A percentile compares a stretch with the other conserved stretches of the same genome.
phyloP scores from a whole-genome alignment of 2,888 invertebrate genomes.

The Coenonympha arcania region DNA sequence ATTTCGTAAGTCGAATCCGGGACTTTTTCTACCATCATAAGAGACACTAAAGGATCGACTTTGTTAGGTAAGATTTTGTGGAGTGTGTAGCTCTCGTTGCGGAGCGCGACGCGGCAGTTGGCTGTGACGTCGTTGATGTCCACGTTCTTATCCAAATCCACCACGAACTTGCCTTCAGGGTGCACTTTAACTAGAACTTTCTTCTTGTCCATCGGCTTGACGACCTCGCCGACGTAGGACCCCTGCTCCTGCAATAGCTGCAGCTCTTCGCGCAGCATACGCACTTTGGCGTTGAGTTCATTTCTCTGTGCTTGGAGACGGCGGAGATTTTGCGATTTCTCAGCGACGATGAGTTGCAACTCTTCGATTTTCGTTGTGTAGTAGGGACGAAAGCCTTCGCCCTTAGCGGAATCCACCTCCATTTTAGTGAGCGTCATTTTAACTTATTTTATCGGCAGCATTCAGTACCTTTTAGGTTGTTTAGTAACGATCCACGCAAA shows the following conservation, averaged over 20 bases:
- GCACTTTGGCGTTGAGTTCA: slow-evolving; percentile 98
- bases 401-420: slow-evolving; percentile 82
- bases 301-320: slow-evolving; percentile 98
- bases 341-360: slow-evolving; percentile 94
- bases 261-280: slow-evolving; percentile 97
- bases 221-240: slow-evolving; percentile 99
- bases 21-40: slow-evolving; percentile 99
- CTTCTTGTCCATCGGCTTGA: slow-evolving; percentile 99
- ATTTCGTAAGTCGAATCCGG: slow-evolving; percentile 99
- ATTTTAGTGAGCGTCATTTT: slow-evolving; percentile 74
- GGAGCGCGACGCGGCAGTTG: slow-evolving; percentile 96
- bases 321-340: slow-evolving; percentile 96
- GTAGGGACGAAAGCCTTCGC: slow-evolving; percentile 95
- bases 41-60: slow-evolving; percentile 97
- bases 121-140: slow-evolving; percentile 98
- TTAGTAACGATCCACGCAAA: neutral
- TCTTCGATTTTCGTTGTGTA: slow-evolving; percentile 99
- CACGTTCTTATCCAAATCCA: slow-evolving; percentile 98
- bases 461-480: neutral
- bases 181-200: slow-evolving; percentile 99
- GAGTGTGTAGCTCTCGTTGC: slow-evolving; percentile 98
- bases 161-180: slow-evolving; percentile 99
- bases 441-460: slow-evolving; percentile 28
- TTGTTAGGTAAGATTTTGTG: slow-evolving; percentile 99
- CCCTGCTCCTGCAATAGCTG: slow-evolving; percentile 98